phyloP scores from a whole-genome alignment of 2,797 vertebrate species.

The Salmo trutta region DNA sequence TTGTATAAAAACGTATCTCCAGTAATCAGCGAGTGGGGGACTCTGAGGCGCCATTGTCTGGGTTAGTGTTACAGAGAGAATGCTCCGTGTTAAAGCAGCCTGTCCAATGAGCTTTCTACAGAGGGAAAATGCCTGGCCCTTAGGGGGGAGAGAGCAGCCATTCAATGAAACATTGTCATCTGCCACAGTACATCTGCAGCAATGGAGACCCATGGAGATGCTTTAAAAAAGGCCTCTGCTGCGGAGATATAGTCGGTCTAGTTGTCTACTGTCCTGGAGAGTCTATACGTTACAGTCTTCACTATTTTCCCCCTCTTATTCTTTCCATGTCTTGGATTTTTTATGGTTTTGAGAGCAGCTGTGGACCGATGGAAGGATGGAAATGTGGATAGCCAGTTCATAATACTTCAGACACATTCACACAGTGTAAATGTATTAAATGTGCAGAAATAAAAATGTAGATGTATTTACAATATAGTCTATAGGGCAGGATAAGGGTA shows the following conservation, averaged over 20 bases:
- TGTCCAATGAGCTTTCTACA: conserved; percentile 46
- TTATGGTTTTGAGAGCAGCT: neutral
- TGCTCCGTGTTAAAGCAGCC: conserved; percentile 37
- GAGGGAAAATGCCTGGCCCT: conserved; percentile 51
- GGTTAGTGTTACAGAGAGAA: conserved; percentile 51
- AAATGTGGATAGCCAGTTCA: neutral
- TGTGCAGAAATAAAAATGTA: neutral
- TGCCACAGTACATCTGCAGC: conserved; percentile 51
- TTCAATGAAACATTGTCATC: conserved; percentile 53
- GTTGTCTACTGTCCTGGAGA: neutral
- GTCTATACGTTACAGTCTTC: neutral
- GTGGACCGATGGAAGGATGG: neutral
- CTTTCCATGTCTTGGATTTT: neutral
- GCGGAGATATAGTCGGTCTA: neutral
- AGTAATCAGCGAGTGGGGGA: conserved; percentile 33
- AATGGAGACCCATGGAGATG: conserved; percentile 32
- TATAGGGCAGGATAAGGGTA: neutral
- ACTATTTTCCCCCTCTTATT: neutral
- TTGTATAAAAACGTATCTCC: conserved; percentile 32
- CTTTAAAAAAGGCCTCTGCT: conserved; percentile 12
- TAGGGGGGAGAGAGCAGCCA: conserved; percentile 23
- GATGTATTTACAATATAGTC: neutral
- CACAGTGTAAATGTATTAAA: neutral
- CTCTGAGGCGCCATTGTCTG: conserved; percentile 55
- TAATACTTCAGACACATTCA: neutral